phyloP scores from a whole-genome alignment of 2,113 vertebrate species.

The Tonatia bakeri region DNA sequence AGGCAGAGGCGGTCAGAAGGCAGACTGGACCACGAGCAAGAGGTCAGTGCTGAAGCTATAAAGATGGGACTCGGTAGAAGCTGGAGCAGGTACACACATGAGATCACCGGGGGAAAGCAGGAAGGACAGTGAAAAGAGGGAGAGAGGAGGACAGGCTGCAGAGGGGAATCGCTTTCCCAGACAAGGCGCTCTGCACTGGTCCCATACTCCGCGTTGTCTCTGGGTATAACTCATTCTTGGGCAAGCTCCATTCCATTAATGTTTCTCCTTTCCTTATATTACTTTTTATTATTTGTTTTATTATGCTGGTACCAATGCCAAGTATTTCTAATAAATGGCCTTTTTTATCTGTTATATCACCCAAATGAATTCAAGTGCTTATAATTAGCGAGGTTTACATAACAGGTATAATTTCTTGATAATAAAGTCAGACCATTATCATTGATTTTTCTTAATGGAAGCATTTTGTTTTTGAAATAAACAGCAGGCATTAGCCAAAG shows the following conservation, averaged over 20 bases:
- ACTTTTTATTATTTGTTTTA: conserved; percentile 54
- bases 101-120: background rate
- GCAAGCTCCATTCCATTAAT: background rate
- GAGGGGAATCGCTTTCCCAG: background rate
- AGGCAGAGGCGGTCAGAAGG: background rate
- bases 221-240: background rate
- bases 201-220: background rate
- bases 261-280: conserved; percentile 14
- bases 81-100: background rate
- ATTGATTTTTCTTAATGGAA: conserved; percentile 71
- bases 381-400: conserved; percentile 72
- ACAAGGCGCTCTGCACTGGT: background rate
- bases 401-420: conserved; percentile 72
- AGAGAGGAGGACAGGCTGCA: background rate
- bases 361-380: conserved; percentile 64
- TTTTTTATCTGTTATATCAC: conserved; percentile 61
- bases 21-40: background rate
- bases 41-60: background rate
- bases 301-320: background rate
- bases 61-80: background rate
- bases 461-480: conserved; percentile 67
- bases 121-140: background rate
- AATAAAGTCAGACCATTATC: conserved; percentile 68
- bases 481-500: conserved; percentile 63
- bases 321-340: conserved; percentile 62